Base-by-base conservation (phyloP, 1,140 invertebrate genomes). In the Eurosta solidaginis region DNA sequence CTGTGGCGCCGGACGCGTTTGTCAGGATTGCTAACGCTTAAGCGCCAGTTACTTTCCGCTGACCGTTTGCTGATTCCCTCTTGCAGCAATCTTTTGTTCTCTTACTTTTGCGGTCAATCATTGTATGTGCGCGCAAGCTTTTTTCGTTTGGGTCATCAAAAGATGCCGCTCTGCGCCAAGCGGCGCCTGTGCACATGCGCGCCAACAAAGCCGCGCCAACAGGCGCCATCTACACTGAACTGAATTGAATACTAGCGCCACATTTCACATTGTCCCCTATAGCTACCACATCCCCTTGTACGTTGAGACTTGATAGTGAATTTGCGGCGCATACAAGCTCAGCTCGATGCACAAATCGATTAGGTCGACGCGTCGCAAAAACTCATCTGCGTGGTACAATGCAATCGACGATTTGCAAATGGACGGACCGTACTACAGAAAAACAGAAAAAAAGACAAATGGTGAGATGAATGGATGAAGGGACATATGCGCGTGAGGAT, bases 121-220 rank as follows among this genome's bases (percentile, higher is more conserved):
- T 63, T 63, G 59, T 63, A 17, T 63, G 1, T 9, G 33, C 59
- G n/a, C n/a, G n/a, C n/a, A n/a, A n/a, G n/a, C n/a, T n/a, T n/a
- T 63, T 68, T 68, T 68, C 59, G 59, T 14, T n/a, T 68, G 59
- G 59, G 29, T 68, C 59, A 68, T 68, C 59, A 68, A 68, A 68
- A 29, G 27, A 68, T 20, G 59, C 59, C 59, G 59, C 59, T 33
- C 59, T 68, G 59, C 59, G 59, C 33, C 59, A 68, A 68, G 59
- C 59, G 59, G 59, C 59, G 59, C 59, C 59, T 68, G 59, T 68
- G 59, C 59, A 33, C 59, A 68, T 68, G 59, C 59, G 59, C 59
- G 33, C 33, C 59, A 68, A 68, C 59, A 68, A 68, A 40, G 59
- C 59, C 59, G 33, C 59, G 59, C 33, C 29, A 68, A 40, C 59